These are phyloP conservation scores for Otocyon megalotis DNA, from an alignment of 2,113 vertebrate genomes.

Conservation along the genomic window DNA sequence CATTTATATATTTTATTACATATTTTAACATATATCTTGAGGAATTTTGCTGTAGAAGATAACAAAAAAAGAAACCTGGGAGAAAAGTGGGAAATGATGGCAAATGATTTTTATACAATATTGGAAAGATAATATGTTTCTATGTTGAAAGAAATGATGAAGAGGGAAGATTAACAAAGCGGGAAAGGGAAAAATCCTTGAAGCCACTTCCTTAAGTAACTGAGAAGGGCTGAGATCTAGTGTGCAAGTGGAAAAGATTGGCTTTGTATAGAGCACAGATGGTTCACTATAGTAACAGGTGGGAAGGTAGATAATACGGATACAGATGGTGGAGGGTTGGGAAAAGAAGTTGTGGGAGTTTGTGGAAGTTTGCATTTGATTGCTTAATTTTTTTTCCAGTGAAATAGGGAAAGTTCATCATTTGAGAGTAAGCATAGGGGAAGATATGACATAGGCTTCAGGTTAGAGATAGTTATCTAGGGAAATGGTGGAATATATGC, in stretches of 20 bases:
- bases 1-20: neutral
- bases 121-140: neutral
- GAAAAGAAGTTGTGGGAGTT: slow-evolving; percentile 68
- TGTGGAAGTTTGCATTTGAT: slow-evolving; percentile 54
- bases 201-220: slow-evolving; percentile 22
- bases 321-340: slow-evolving; percentile 67
- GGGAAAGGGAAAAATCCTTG: neutral
- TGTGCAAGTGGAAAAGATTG: neutral
- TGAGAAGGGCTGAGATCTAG: neutral
- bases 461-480: neutral
- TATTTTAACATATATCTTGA: neutral
- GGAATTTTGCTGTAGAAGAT: neutral
- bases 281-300: slow-evolving; percentile 76
- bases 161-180: neutral
- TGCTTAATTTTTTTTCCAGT: slow-evolving; percentile 54
- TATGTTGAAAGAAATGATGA: neutral
- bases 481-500: neutral
- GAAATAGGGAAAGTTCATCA: slow-evolving; percentile 38
- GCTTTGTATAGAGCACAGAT: slow-evolving; percentile 70
- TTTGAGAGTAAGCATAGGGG: neutral
- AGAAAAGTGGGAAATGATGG: neutral
- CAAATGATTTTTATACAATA: neutral
- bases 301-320: slow-evolving; percentile 64
- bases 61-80: neutral
- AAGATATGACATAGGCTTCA: neutral